Percentiles rank a stretch among this genome's conserved stretches.
These are phyloP conservation scores for Plagodis dolabraria DNA, from an alignment of 2,888 invertebrate genomes.

Conservation along the genomic window DNA sequence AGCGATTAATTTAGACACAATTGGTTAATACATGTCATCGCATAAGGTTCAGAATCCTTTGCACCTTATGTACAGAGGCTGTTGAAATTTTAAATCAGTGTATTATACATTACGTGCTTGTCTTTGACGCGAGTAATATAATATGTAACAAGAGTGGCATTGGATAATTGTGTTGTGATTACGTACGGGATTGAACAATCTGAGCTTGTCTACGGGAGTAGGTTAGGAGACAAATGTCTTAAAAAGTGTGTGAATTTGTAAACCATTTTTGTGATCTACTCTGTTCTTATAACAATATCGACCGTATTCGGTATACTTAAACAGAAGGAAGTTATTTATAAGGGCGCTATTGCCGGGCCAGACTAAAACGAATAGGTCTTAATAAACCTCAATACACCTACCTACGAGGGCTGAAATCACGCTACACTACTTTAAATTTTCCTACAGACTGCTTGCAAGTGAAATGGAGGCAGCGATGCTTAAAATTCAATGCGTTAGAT, in stretches of 20 bases:
- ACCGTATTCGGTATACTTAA: too few species aligned
- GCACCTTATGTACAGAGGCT: conserved; percentile 39
- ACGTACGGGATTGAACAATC: conserved; percentile 32
- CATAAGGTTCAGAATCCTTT: conserved; percentile 27
- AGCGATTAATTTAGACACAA: background rate
- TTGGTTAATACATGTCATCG: background rate
- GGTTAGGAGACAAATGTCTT: conserved; percentile 11
- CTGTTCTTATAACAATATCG: background rate
- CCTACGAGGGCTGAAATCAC: too few species aligned
- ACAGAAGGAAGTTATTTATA: too few species aligned
- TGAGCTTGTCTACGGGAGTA: conserved; percentile 20
- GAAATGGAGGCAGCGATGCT: too few species aligned
- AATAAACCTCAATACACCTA: too few species aligned
- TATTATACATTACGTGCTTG: conserved; percentile 42
- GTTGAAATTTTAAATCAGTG: conserved; percentile 46
- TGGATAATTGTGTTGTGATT: conserved; percentile 39
- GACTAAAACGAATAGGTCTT: too few species aligned
- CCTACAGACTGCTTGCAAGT: too few species aligned
- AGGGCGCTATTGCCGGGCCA: too few species aligned
- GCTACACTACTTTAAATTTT: too few species aligned
- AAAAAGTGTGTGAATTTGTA: background rate
- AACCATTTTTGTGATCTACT: background rate
- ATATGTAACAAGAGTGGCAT: conserved; percentile 42
- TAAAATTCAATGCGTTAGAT: too few species aligned
- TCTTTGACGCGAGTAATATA: conserved; percentile 41